Evolutionary conservation across 23 tunicate species (phyloP).

Genomic region (Halocynthia roretzi): DNA sequence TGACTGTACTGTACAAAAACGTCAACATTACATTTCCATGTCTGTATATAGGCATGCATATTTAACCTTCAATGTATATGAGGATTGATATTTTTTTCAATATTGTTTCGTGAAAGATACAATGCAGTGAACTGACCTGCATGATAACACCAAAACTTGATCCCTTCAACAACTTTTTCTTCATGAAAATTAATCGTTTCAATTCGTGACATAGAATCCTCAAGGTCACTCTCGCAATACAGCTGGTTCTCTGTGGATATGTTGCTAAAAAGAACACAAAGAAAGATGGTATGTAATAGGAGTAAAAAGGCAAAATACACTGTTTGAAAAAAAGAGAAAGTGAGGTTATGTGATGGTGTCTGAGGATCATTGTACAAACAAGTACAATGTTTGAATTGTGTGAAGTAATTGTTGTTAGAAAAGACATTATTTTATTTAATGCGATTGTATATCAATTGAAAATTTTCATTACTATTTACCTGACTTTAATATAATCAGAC

Average conservation of each 20-base stretch:
- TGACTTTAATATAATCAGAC: conserved; percentile 94
- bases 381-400: too few species aligned
- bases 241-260: conserved; percentile 86
- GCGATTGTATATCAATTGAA: background rate
- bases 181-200: conserved; percentile 98
- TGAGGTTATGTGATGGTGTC: background rate
- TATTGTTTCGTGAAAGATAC: too few species aligned
- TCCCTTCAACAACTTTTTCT: conserved; percentile 82
- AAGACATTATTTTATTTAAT: background rate
- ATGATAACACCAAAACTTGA: conserved; percentile 98
- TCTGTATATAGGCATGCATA: too few species aligned
- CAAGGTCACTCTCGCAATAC: conserved; percentile 91
- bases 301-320: background rate
- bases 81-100: too few species aligned
- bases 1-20: background rate
- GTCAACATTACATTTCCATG: background rate
- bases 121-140: conserved; percentile 45
- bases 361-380: too few species aligned
- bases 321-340: background rate
- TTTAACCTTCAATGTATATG: too few species aligned
- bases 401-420: background rate
- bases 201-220: conserved; percentile 83
- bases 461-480: conserved; percentile 14
- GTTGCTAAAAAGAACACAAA: conserved; percentile 41
- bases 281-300: background rate